A percentile compares a stretch with the other conserved stretches of the same genome.
Evolutionary conservation across 1,140 invertebrate genomes (phyloP).

Genomic region (Oppia nitens): DNA sequence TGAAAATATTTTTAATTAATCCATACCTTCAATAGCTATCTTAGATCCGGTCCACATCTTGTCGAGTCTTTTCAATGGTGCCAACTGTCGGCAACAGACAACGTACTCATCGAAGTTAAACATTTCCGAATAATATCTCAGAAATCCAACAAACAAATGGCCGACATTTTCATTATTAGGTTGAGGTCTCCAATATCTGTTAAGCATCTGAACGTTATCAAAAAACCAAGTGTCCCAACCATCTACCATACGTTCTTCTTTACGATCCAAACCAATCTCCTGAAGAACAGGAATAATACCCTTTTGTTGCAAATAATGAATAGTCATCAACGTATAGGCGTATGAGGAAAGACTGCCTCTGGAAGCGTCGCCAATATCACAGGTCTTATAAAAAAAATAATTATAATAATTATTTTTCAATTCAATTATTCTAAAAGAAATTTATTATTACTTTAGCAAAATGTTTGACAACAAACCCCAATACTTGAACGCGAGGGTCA

Average conservation of each 20-base stretch:
- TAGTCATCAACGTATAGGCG: conserved; percentile 42
- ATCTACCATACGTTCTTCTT: conserved; percentile 26
- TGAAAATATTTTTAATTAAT: neutral
- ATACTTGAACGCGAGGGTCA: conserved; percentile 35
- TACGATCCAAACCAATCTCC: conserved; percentile 24
- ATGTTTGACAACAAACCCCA: conserved; percentile 40
- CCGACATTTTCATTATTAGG: conserved; percentile 33
- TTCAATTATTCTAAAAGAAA: neutral
- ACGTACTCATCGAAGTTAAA: conserved; percentile 39
- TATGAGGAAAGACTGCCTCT: conserved; percentile 42
- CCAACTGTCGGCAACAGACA: conserved; percentile 35
- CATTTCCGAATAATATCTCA: conserved; percentile 38
- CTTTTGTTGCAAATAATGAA: conserved; percentile 43
- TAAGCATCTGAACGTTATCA: conserved; percentile 27
- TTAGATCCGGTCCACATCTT: conserved; percentile 40
- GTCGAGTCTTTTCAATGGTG: conserved; percentile 34
- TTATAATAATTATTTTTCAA: neutral
- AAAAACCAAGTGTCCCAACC: conserved; percentile 33
- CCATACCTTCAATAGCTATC: conserved; percentile 39
- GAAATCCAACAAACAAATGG: conserved; percentile 38
- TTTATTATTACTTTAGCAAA: conserved; percentile 35
- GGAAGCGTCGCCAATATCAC: conserved; percentile 44
- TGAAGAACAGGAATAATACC: conserved; percentile 44
- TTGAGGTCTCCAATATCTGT: conserved; percentile 18
- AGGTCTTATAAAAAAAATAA: conserved; percentile 26